These are phyloP conservation scores for Pocillopora verrucosa DNA, from an alignment of 64 coral and sea anemone species.

Conservation along the genomic window DNA sequence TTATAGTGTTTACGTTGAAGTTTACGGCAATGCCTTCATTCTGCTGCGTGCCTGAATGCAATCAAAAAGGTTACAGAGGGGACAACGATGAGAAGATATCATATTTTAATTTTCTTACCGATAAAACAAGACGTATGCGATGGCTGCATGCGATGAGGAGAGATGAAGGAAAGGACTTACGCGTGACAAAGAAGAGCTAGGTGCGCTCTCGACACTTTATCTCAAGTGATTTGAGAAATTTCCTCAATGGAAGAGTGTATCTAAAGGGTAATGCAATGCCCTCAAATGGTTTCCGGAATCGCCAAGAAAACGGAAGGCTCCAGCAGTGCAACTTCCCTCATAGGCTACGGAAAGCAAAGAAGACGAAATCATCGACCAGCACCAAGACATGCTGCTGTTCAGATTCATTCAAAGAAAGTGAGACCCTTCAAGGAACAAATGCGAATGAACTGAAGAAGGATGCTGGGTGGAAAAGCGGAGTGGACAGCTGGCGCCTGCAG, in stretches of 20 bases:
- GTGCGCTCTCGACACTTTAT: constrained; percentile 60
- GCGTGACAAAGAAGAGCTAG: constrained; percentile 25
- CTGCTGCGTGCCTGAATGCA: constrained; percentile 63
- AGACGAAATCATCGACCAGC: too few species aligned
- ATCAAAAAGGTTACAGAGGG: constrained; percentile 41
- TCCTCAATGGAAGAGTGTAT: constrained; percentile 42
- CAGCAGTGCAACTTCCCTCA: constrained; percentile 6
- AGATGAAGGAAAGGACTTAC: constrained; percentile 52
- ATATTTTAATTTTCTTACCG: constrained; percentile 63
- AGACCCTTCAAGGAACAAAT: too few species aligned
- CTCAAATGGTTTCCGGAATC: constrained; percentile 40
- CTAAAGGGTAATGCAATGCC: constrained; percentile 33
- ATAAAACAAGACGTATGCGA: constrained; percentile 6
- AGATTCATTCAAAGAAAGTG: too few species aligned
- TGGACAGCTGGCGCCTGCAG: too few species aligned
- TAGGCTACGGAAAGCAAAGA: too few species aligned
- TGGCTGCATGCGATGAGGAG: constrained; percentile 58
- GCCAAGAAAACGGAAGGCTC: constrained; percentile 40
- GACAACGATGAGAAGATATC: constrained; percentile 37
- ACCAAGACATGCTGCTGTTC: too few species aligned
- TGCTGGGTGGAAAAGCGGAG: too few species aligned
- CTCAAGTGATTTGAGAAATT: constrained; percentile 29
- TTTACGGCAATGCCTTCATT: background rate
- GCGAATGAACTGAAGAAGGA: too few species aligned
- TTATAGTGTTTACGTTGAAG: background rate